These are phyloP conservation scores for Neofelis nebulosa DNA, from an alignment of 2,113 vertebrate species.

Conservation along the genomic window DNA sequence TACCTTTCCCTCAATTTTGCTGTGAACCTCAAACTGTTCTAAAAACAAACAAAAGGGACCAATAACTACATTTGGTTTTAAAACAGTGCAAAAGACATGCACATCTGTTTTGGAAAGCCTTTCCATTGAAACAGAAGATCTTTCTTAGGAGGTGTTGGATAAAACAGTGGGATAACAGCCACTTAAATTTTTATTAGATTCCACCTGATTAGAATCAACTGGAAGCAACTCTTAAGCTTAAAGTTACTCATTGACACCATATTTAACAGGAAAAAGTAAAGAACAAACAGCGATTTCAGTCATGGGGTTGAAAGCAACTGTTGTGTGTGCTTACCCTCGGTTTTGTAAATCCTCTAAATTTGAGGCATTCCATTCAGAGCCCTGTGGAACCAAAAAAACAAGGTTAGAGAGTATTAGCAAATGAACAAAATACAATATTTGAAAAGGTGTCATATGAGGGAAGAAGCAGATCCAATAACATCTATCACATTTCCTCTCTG, in stretches of 20 bases:
- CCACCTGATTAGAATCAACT: background rate
- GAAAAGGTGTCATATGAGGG: background rate
- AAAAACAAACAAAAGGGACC: background rate
- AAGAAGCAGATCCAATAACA: background rate
- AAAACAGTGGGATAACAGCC: background rate
- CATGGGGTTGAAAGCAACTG: background rate
- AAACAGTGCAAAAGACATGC: slow-evolving; percentile 10
- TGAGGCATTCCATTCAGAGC: slow-evolving; percentile 98
- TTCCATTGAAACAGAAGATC: background rate
- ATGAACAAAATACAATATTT: slow-evolving; percentile 4
- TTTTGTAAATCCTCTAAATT: slow-evolving; percentile 98
- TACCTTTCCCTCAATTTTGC: background rate
- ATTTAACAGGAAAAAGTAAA: slow-evolving; percentile 31
- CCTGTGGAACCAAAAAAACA: slow-evolving; percentile 84
- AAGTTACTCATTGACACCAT: background rate
- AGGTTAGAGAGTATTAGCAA: slow-evolving; percentile 48
- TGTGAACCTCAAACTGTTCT: background rate
- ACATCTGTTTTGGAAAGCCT: slow-evolving; percentile 45
- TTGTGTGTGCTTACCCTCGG: slow-evolving; percentile 91
- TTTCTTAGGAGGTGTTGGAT: background rate
- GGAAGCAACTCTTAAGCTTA: slow-evolving; percentile 39
- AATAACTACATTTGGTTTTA: slow-evolving; percentile 23
- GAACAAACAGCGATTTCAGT: slow-evolving; percentile 19
- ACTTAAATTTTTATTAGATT: slow-evolving; percentile 30
- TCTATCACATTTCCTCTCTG: background rate